A percentile compares a stretch with the other conserved stretches of the same genome.
Conservation (phyloP, 92 coral and sea anemone genomes). For the Isaurus tuberculatus region DNA sequence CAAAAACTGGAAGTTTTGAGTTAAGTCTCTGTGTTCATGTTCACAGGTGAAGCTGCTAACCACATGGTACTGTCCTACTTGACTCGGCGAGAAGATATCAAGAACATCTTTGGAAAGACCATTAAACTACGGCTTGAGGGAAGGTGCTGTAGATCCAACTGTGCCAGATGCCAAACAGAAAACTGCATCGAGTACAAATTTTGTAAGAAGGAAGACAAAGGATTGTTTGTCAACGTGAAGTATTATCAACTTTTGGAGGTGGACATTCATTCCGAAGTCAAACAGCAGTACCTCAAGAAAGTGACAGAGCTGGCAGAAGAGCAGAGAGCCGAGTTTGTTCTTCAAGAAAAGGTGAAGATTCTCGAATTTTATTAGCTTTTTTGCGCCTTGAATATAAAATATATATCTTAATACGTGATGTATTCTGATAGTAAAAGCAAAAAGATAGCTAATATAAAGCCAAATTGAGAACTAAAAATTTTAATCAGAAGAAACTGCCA, state of each 20-base stretch:
- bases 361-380: not conserved
- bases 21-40: not conserved
- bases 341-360: conserved; percentile 38
- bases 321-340: conserved; percentile 51
- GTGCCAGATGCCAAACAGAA: conserved; percentile 4
- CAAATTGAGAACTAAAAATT: too few relatives aligned
- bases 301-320: conserved; percentile 59
- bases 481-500: too few relatives aligned
- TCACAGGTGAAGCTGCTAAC: conserved; percentile 25
- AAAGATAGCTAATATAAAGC: too few relatives aligned
- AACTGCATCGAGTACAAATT: conserved; percentile 27
- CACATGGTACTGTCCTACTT: conserved; percentile 19
- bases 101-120: conserved; percentile 24
- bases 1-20: too few relatives aligned
- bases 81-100: conserved; percentile 20
- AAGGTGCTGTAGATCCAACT: conserved; percentile 41
- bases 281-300: conserved; percentile 53
- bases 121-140: conserved; percentile 42
- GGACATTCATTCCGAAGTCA: conserved; percentile 48
- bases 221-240: conserved; percentile 56
- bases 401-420: too few relatives aligned
- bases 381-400: too few relatives aligned
- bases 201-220: conserved; percentile 49
- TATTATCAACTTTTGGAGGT: conserved; percentile 54
- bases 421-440: too few relatives aligned